Conservation (phyloP, 2,797 vertebrate species). For the Oreortyx pictus region DNA sequence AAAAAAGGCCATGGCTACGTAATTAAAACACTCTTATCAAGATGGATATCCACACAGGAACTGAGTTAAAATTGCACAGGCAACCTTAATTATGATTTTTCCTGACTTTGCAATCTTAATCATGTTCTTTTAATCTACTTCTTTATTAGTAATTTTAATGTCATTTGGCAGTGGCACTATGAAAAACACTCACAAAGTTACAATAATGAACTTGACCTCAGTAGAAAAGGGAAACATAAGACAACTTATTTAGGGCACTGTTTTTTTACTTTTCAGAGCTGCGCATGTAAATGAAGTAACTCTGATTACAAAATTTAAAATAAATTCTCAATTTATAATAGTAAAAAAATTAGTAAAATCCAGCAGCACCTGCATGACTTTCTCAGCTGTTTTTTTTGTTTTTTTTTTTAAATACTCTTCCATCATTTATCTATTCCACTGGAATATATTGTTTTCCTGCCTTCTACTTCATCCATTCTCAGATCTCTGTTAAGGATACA, state of each 20-base stretch:
- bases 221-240: not conserved
- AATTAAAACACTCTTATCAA: conserved; percentile 11
- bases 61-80: not conserved
- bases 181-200: not conserved
- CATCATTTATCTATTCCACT: not conserved
- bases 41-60: not conserved
- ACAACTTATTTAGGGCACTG: not conserved
- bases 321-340: not conserved
- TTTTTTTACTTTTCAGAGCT: not conserved
- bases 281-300: not conserved
- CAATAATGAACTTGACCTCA: not conserved
- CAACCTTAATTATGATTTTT: not conserved
- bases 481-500: not conserved
- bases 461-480: not conserved
- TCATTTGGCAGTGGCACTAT: not conserved
- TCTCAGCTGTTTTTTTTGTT: not conserved
- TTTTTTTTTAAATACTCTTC: not conserved
- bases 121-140: not conserved
- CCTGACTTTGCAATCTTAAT: not conserved
- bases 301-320: not conserved
- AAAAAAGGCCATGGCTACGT: not conserved
- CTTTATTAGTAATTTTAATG: not conserved
- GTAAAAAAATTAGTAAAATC: not conserved
- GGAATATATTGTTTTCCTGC: not conserved
- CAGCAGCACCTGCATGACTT: not conserved